Conservation (phyloP, 2,797 vertebrate genomes). For the Siniperca undulata region DNA sequence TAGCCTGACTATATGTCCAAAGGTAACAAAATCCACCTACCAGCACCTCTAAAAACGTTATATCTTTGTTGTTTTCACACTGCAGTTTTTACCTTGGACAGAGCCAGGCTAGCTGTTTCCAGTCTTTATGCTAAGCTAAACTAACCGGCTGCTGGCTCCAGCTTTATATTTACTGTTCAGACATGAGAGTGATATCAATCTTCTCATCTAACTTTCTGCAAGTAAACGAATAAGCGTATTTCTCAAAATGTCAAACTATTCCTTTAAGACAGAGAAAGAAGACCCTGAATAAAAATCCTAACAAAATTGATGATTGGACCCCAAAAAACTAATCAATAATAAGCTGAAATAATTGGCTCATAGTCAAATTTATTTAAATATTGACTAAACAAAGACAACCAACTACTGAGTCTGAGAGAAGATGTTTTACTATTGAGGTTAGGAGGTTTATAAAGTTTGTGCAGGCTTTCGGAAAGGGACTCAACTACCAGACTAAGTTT, state of each 20-base stretch:
- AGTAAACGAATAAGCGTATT: background rate
- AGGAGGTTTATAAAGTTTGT: background rate
- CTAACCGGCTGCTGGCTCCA: background rate
- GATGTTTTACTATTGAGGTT: background rate
- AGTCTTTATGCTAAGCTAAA: too few relatives aligned
- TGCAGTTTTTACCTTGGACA: background rate
- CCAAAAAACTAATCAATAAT: background rate
- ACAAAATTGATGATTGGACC: too few relatives aligned
- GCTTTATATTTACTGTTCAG: background rate
- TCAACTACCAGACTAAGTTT: background rate
- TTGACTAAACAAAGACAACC: background rate
- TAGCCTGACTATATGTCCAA: background rate
- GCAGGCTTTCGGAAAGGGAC: background rate
- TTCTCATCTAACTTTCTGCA: too few relatives aligned
- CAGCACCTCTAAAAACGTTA: background rate
- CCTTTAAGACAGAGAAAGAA: background rate
- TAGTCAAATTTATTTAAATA: background rate
- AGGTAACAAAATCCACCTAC: background rate
- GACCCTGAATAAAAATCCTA: background rate
- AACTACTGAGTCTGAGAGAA: background rate
- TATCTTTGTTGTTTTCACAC: background rate
- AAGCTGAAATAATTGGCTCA: background rate
- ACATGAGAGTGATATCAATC: background rate
- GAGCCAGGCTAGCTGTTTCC: background rate
- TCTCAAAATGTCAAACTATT: background rate